Base-by-base conservation (phyloP, 1,140 invertebrate species). In the Sarcophaga bullata region DNA sequence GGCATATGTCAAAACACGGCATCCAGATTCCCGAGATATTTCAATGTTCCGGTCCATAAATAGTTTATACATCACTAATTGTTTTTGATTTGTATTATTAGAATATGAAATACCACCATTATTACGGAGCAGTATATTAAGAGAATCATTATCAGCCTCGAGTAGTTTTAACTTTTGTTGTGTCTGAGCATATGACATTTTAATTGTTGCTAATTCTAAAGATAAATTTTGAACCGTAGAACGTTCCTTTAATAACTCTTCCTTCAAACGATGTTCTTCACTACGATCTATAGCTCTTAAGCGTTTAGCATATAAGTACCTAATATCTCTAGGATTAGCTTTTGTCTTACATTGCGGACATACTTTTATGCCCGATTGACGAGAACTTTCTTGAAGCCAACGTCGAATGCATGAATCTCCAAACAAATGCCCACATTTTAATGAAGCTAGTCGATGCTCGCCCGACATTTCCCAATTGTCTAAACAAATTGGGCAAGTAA, bases 381-480 rank as follows among this genome's bases (percentile, higher is more conserved):
- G 86, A 9, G 83, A 84, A 58, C 88, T 88, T 54, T 90, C 88
- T 9, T 86, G 89, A 1, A 98, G 87, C 97, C 97, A 98, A 73
- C 94, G 92, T 52, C 94, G 91, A 25, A 98, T 95, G 89, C 97
- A 98, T 73, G 92, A 93, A 8, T 94, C 90, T 0, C 97, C 97
- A 91, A 98, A 98, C 1, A 98, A 90, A 91, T 98, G 97, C 0
- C 97, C 97, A 91, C 97, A 98, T 85, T 94, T 94, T 11, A 98
- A 91, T 11, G 95, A 94, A 8, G 94, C 94, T 3, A 98, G 90
- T 75, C 96, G 92, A 91, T 98, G 97, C 1, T 93, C 93, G 0
- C 97, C 97, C n/a, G 93, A 94, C 86, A 94, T 97, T 3, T 94
- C 96, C 95, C 96, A 98, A 11, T 91, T 89, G 58, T 97, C 96